Evolutionary conservation across 1,140 invertebrate genomes (phyloP).

Genomic region (Argopecten irradians): DNA sequence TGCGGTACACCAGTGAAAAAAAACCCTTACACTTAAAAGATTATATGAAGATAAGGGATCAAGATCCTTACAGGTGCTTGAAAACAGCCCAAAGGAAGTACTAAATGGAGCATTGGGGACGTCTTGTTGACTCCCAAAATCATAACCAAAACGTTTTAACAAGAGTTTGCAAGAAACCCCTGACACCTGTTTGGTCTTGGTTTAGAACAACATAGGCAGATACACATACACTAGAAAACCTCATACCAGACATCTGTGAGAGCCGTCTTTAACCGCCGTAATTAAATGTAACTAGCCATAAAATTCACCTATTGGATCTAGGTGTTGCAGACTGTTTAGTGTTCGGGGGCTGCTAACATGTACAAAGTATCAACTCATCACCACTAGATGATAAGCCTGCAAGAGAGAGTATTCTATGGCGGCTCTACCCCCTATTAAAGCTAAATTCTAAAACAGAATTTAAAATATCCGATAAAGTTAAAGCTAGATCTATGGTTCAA

Average conservation of each 20-base stretch:
- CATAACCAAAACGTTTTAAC: not conserved
- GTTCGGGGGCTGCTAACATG: not conserved
- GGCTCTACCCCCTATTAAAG: too few relatives aligned
- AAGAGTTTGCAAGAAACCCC: not conserved
- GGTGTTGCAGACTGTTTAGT: not conserved
- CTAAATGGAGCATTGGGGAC: too few relatives aligned
- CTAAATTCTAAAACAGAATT: too few relatives aligned
- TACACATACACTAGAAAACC: not conserved
- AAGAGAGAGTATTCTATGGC: too few relatives aligned
- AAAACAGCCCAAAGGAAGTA: too few relatives aligned
- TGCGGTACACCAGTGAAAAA: too few relatives aligned
- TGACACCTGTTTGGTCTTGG: not conserved
- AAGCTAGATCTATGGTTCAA: too few relatives aligned
- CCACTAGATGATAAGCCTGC: not conserved
- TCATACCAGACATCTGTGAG: not conserved
- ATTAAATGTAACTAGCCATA: conserved; percentile 17
- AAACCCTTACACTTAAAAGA: too few relatives aligned
- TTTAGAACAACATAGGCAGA: not conserved
- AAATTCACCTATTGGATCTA: conserved; percentile 6
- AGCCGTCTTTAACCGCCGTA: not conserved
- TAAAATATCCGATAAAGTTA: too few relatives aligned
- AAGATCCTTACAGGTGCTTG: too few relatives aligned
- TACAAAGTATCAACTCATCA: not conserved
- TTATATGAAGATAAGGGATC: too few relatives aligned
- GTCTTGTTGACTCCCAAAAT: too few relatives aligned